These are phyloP conservation scores for Laticauda laticaudata DNA, from an alignment of 2,113 vertebrate genomes.

Conservation along the genomic window DNA sequence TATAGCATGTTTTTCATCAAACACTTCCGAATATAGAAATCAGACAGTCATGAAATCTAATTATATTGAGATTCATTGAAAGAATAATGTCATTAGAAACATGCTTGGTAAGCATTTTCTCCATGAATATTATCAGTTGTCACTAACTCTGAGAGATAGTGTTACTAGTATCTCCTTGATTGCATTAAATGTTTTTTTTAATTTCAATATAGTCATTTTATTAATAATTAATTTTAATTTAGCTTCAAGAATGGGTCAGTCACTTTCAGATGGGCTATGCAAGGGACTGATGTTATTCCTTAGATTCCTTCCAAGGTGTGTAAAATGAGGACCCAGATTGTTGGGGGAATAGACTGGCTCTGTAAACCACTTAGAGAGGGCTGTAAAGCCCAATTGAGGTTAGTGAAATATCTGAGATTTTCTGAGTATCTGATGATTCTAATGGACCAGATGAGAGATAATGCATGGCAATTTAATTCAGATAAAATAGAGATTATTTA, in stretches of 20 bases:
- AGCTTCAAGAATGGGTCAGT: background rate
- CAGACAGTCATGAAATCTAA: background rate
- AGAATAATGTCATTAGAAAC: background rate
- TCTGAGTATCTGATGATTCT: background rate
- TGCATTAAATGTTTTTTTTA: background rate
- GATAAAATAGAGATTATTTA: background rate
- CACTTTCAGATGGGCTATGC: background rate
- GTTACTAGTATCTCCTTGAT: background rate
- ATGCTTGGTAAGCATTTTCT: background rate
- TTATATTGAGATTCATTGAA: background rate
- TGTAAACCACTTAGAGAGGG: too few relatives aligned
- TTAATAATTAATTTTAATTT: background rate
- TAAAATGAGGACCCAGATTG: too few relatives aligned
- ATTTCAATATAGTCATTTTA: background rate
- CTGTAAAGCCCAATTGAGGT: background rate
- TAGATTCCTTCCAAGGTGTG: background rate
- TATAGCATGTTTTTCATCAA: background rate
- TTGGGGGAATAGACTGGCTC: too few relatives aligned
- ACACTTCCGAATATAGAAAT: background rate
- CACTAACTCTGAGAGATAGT: background rate
- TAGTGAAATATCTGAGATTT: background rate
- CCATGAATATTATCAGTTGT: background rate
- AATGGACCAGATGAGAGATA: background rate
- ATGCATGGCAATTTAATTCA: background rate
- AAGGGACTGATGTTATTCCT: background rate